A percentile compares a stretch with the other conserved stretches of the same genome.
These are phyloP conservation scores for Neelides folsomi DNA, from an alignment of 2,888 invertebrate genomes.

Conservation along the genomic window DNA sequence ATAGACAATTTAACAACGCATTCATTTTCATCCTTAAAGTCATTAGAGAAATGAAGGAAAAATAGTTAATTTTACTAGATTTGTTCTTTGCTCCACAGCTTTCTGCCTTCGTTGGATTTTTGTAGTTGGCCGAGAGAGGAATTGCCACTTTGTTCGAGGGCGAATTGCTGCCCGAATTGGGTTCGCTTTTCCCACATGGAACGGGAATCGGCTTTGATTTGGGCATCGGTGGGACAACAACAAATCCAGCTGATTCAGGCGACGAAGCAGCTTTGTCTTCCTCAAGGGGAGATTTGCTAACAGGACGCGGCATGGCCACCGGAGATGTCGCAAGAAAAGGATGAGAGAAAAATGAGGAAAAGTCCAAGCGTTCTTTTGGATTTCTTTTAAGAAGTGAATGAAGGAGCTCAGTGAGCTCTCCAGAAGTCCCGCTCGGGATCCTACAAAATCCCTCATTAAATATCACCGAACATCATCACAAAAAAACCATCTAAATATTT, in stretches of 20 bases:
- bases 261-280: conserved; percentile 30
- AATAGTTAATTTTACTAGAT: too few species aligned
- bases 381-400: conserved; percentile 71
- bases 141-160: conserved; percentile 18
- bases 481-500: conserved; percentile 5
- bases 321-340: conserved; percentile 48
- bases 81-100: too few species aligned
- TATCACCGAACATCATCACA: too few species aligned
- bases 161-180: conserved; percentile 28
- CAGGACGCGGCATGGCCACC: conserved; percentile 24
- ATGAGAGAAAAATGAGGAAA: conserved; percentile 91
- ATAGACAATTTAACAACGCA: not conserved
- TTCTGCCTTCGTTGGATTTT: conserved; percentile 12
- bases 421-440: conserved; percentile 85
- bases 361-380: conserved; percentile 87
- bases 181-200: conserved; percentile 30
- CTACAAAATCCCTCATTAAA: too few species aligned
- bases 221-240: conserved; percentile 32
- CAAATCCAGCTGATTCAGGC: conserved; percentile 33
- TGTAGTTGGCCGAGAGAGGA: conserved; percentile 12
- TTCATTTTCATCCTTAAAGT: too few species aligned
- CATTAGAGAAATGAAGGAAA: not conserved
- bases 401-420: conserved; percentile 73
- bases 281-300: conserved; percentile 10
- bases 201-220: conserved; percentile 34